A percentile compares a stretch with the other conserved stretches of the same genome.
Evolutionary conservation across 1,140 invertebrate genomes (phyloP).

Genomic region (Drosophila funebris): DNA sequence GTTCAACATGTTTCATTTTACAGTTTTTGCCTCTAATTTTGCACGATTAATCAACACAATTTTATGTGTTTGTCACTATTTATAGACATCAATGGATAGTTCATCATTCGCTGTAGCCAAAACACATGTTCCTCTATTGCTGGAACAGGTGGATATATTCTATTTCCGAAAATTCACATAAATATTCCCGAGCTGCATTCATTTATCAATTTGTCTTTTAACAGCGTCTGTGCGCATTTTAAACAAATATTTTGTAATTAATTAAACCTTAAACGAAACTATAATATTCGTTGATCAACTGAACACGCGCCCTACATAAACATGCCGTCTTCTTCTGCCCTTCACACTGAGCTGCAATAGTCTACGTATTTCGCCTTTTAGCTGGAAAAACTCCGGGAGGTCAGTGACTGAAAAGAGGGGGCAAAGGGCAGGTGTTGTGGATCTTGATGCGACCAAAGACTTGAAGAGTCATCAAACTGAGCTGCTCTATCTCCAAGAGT

Average conservation of each 20-base stretch:
- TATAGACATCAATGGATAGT: constrained; percentile 53
- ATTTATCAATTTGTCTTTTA: constrained; percentile 73
- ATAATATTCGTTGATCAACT: constrained; percentile 56
- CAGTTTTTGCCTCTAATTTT: constrained; percentile 71
- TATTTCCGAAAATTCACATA: constrained; percentile 50
- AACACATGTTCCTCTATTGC: constrained; percentile 54
- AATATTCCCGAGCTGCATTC: constrained; percentile 54
- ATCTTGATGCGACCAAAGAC: not conserved
- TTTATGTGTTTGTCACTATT: constrained; percentile 52
- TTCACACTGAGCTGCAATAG: constrained; percentile 33
- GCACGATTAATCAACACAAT: constrained; percentile 73
- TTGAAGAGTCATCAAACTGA: constrained; percentile 31
- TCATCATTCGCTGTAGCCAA: constrained; percentile 23
- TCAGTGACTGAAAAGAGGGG: not conserved
- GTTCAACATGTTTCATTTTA: constrained; percentile 57
- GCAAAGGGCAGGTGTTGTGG: constrained; percentile 18
- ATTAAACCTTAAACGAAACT: constrained; percentile 61
- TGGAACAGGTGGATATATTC: constrained; percentile 60
- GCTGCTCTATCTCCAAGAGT: not conserved
- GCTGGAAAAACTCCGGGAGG: constrained; percentile 65
- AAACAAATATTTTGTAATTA: constrained; percentile 81
- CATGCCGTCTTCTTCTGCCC: not conserved
- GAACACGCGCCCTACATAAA: constrained; percentile 53
- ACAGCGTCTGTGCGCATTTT: constrained; percentile 29
- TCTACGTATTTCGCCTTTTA: constrained; percentile 18